phyloP scores from a whole-genome alignment of 2,113 vertebrate genomes.

The Solea solea region DNA sequence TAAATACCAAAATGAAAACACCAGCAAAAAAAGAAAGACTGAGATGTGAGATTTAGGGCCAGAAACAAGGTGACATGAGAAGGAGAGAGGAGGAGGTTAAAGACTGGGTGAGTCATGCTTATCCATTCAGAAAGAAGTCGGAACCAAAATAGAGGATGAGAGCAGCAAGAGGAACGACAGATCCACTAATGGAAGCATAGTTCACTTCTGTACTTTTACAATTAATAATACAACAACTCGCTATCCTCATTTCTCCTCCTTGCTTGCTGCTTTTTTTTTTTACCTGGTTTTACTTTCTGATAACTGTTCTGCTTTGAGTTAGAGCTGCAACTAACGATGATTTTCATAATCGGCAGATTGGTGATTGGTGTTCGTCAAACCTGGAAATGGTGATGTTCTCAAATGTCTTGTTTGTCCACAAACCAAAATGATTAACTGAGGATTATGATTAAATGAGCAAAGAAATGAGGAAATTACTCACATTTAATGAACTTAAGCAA shows the following conservation, averaged over 20 bases:
- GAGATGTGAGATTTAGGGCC: not conserved
- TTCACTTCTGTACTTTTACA: constrained; percentile 54
- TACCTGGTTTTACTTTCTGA: not conserved
- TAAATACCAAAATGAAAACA: too few relatives aligned
- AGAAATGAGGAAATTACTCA: too few relatives aligned
- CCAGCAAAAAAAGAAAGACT: not conserved
- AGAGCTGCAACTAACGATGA: too few relatives aligned
- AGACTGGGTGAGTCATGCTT: constrained; percentile 53
- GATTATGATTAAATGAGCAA: too few relatives aligned
- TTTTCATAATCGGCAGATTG: too few relatives aligned
- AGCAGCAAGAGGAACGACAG: constrained; percentile 30
- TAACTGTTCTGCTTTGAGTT: too few relatives aligned
- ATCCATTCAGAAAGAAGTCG: constrained; percentile 50
- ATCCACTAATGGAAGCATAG: constrained; percentile 60
- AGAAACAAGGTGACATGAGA: not conserved
- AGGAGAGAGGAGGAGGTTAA: constrained; percentile 12
- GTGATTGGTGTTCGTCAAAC: too few relatives aligned
- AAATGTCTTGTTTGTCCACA: too few relatives aligned
- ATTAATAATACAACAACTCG: constrained; percentile 70
- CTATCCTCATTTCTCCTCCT: constrained; percentile 20
- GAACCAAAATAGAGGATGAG: constrained; percentile 43
- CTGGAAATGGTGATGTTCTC: too few relatives aligned
- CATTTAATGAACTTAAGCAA: too few relatives aligned
- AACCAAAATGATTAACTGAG: too few relatives aligned
- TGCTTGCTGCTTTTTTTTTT: not conserved